Conservation (phyloP, 2,797 vertebrate species). For the Cottoperca gobio region DNA sequence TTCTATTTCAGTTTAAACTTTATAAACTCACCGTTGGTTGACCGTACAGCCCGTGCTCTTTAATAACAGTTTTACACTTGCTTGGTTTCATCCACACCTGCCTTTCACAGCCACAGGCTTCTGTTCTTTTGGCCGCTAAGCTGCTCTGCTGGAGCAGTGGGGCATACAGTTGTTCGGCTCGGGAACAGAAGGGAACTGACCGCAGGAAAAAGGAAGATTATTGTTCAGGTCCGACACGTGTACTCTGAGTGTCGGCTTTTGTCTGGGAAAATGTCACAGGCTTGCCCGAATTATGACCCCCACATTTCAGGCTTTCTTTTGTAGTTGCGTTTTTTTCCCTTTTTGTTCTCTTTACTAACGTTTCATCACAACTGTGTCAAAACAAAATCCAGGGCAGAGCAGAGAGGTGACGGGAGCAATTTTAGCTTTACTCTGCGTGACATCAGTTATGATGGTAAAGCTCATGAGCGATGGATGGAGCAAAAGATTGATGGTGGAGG, state of each 20-base stretch:
- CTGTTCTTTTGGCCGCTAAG: conserved; percentile 40
- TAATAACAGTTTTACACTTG: conserved; percentile 47
- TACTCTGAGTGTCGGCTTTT: conserved; percentile 46
- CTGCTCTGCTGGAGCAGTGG: conserved; percentile 45
- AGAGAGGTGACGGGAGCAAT: conserved; percentile 19
- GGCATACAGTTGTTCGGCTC: conserved; percentile 42
- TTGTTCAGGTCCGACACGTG: conserved; percentile 44
- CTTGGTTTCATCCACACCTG: conserved; percentile 46
- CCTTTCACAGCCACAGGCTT: conserved; percentile 57
- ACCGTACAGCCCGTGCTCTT: conserved; percentile 31
- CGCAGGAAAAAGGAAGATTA: conserved; percentile 23
- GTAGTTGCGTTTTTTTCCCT: neutral
- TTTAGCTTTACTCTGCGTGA: conserved; percentile 48
- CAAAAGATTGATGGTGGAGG: conserved; percentile 17
- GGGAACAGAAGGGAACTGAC: conserved; percentile 53
- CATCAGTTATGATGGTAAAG: conserved; percentile 46
- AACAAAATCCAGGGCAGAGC: conserved; percentile 39
- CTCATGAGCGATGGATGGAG: conserved; percentile 34
- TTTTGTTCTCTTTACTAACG: conserved; percentile 11
- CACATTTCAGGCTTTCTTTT: conserved; percentile 5
- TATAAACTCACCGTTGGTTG: conserved; percentile 21
- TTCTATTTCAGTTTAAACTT: conserved; percentile 35
- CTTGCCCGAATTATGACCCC: conserved; percentile 27
- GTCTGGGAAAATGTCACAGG: conserved; percentile 65
- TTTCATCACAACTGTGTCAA: conserved; percentile 17